A percentile compares a stretch with the other conserved stretches of the same genome.
Conservation (phyloP, 1,140 invertebrate species). For the Protaetia brevitarsis region DNA sequence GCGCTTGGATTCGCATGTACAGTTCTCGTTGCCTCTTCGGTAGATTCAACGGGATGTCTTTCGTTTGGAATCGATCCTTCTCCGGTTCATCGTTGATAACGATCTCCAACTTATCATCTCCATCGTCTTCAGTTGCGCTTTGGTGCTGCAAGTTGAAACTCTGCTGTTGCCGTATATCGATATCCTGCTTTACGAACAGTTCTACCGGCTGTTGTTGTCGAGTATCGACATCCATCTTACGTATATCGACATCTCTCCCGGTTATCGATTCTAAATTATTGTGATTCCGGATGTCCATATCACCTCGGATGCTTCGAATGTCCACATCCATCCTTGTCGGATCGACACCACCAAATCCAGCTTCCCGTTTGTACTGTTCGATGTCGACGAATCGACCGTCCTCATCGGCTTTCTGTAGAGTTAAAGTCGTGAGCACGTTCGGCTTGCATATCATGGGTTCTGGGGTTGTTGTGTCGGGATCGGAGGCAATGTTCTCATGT, state of each 20-base stretch:
- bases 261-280: constrained; percentile 8
- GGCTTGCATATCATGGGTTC: constrained; percentile 34
- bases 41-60: constrained; percentile 51
- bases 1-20: constrained; percentile 65
- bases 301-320: constrained; percentile 29
- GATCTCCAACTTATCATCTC: constrained; percentile 35
- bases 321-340: constrained; percentile 33
- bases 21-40: constrained; percentile 67
- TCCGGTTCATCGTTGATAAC: constrained; percentile 31
- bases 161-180: constrained; percentile 49
- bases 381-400: constrained; percentile 48
- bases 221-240: constrained; percentile 28
- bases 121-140: constrained; percentile 40
- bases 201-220: constrained; percentile 33
- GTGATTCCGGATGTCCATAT: constrained; percentile 24
- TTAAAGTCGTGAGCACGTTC: constrained; percentile 23
- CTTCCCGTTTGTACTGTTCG: constrained; percentile 29
- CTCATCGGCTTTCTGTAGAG: neutral
- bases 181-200: constrained; percentile 45
- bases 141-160: neutral
- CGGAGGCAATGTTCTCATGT: constrained; percentile 45
- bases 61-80: neutral
- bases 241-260: constrained; percentile 11
- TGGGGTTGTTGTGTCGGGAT: neutral
- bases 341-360: constrained; percentile 7